A percentile compares a stretch with the other conserved stretches of the same genome.
Evolutionary conservation across 2,113 vertebrate genomes (phyloP).

Genomic region (Nerophis ophidion): DNA sequence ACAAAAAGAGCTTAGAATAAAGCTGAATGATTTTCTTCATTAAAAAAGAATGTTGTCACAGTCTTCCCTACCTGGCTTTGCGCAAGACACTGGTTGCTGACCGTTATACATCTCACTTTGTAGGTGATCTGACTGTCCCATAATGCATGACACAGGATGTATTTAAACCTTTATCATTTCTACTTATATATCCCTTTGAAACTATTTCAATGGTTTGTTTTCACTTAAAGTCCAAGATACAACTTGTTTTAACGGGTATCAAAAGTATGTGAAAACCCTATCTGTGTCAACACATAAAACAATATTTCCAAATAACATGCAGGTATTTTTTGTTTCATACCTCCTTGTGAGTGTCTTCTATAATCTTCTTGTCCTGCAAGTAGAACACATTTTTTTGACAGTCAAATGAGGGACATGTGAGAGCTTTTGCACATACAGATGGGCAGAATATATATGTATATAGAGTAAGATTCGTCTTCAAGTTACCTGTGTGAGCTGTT

Average conservation of each 20-base stretch:
- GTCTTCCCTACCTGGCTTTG: background rate
- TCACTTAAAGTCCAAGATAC: too few relatives aligned
- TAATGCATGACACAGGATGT: background rate
- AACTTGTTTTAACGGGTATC: background rate
- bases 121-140: background rate
- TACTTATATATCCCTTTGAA: too few relatives aligned
- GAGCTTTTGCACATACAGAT: too few relatives aligned
- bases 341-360: constrained; percentile 85
- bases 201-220: too few relatives aligned
- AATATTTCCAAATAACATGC: background rate
- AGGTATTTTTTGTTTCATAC: constrained; percentile 55
- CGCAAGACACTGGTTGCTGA: background rate
- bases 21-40: too few relatives aligned
- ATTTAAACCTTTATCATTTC: background rate
- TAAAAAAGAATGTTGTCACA: background rate
- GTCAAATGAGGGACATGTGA: background rate
- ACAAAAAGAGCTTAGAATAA: background rate
- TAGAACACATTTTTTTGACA: constrained; percentile 20
- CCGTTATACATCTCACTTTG: background rate
- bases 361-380: constrained; percentile 82
- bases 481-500: constrained; percentile 85
- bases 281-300: background rate
- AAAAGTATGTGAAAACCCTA: background rate
- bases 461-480: background rate
- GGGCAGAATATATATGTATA: too few relatives aligned